Base-by-base conservation (phyloP, 2,888 invertebrate species). In the Phortica magna region DNA sequence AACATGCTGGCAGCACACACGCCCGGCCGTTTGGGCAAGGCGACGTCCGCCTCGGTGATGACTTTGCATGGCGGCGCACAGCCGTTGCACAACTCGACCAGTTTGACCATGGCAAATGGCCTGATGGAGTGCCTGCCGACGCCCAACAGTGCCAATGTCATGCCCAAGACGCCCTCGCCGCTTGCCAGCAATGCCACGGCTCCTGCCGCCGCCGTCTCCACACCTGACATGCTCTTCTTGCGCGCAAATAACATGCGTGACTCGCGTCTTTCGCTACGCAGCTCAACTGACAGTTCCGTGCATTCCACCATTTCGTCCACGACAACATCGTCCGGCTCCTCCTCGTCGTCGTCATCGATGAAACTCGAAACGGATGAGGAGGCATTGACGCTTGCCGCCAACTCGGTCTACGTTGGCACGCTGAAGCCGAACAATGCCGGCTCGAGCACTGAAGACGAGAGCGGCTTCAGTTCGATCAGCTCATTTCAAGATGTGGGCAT, bases 401-500 rank as follows among this genome's bases (percentile, higher is more conserved):
- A 42, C 42, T 7, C 14, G 5, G 22, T 5, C 73, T 67, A 10
- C 31, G 53, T 48, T 43, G 77, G 12, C 77, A 79, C 43, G 0
- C 14, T 59, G 14, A 80, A 83, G 67, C 73, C 80, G 17, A n/a
- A 74, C 83, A 79, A 59, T 77, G 76, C 76, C 76, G 88, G 90
- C 48, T 91, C 91, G 41, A 91, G 90, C 77, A 91, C 92, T 0
- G 96, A 96, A 90, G 96, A 96, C 84, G 96, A 96, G 91, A 96
- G 96, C 89, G 96, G 96, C 42, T 96, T 96, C 91, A 96, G 96
- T 14, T 96, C 96, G 9, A 95, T 96, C 93, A 96, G 95, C 90
- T 96, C 96, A 7, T 96, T 96, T 89, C 96, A 96, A 92, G 96
- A 96, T 89, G 94, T 96, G 68, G 96, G 96, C 12, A 92, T 96